phyloP scores from a whole-genome alignment of 2,797 vertebrate species.

The Hylomyscus alleni region DNA sequence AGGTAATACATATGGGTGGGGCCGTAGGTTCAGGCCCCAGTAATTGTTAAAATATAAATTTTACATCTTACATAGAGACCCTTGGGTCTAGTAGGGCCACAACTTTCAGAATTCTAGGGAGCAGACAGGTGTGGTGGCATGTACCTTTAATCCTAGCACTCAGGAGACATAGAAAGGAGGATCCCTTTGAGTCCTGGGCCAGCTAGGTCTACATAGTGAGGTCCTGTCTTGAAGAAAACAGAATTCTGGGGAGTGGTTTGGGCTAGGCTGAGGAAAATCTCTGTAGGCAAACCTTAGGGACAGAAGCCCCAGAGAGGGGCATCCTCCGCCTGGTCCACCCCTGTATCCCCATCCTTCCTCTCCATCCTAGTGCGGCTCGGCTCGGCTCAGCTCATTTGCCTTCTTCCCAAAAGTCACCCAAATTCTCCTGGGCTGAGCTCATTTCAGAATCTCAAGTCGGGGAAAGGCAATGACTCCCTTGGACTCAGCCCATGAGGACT shows the following conservation, averaged over 20 bases:
- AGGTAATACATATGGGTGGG: neutral
- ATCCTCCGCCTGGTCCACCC: fast-evolving
- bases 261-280: neutral
- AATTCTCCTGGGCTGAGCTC: slow-evolving; percentile 41
- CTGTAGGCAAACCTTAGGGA: fast-evolving
- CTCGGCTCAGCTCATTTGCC: fast-evolving
- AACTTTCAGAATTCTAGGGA: neutral
- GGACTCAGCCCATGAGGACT: neutral
- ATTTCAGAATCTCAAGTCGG: neutral
- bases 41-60: neutral
- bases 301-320: neutral
- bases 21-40: neutral
- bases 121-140: neutral
- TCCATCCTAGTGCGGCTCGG: neutral
- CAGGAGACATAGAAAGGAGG: neutral
- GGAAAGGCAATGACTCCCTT: neutral
- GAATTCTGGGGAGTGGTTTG: fast-evolving
- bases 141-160: neutral
- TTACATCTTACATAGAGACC: neutral
- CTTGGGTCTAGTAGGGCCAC: neutral
- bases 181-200: neutral
- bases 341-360: neutral
- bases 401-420: neutral
- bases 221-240: neutral
- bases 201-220: neutral